phyloP scores from a whole-genome alignment of 2,888 invertebrate species.

The Leptopilina syphax region DNA sequence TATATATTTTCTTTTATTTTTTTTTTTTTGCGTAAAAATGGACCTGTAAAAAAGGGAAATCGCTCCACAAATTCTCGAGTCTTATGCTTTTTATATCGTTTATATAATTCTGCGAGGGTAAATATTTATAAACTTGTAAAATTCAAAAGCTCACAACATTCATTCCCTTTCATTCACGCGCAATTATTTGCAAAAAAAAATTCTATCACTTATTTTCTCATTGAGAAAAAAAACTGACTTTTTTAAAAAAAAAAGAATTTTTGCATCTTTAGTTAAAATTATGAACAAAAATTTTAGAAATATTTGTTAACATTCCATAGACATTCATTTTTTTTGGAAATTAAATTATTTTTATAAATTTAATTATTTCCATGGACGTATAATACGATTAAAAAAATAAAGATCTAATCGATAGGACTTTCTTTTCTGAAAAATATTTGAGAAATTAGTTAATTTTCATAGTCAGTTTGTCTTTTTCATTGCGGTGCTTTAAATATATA shows the following conservation, averaged over 20 bases:
- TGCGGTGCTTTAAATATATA: constrained; percentile 14
- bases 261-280: background rate
- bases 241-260: background rate
- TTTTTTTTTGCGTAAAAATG: constrained; percentile 7
- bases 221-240: constrained; percentile 28
- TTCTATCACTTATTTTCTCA: constrained; percentile 31
- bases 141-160: constrained; percentile 25
- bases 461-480: constrained; percentile 24
- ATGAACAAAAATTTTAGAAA: too few species aligned
- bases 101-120: background rate
- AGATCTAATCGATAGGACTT: background rate
- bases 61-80: background rate
- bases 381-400: too few species aligned
- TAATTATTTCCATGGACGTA: too few species aligned
- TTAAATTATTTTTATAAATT: too few species aligned
- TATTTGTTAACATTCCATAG: too few species aligned
- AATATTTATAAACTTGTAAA: constrained; percentile 32
- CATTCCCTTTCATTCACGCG: background rate
- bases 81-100: background rate
- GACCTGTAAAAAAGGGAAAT: constrained; percentile 19
- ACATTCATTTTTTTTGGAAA: too few species aligned
- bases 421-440: background rate
- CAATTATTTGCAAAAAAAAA: constrained; percentile 28
- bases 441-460: background rate
- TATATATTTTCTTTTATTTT: background rate